These are phyloP conservation scores for Delichon dasypus DNA, from an alignment of 2,797 vertebrate genomes.

Conservation along the genomic window DNA sequence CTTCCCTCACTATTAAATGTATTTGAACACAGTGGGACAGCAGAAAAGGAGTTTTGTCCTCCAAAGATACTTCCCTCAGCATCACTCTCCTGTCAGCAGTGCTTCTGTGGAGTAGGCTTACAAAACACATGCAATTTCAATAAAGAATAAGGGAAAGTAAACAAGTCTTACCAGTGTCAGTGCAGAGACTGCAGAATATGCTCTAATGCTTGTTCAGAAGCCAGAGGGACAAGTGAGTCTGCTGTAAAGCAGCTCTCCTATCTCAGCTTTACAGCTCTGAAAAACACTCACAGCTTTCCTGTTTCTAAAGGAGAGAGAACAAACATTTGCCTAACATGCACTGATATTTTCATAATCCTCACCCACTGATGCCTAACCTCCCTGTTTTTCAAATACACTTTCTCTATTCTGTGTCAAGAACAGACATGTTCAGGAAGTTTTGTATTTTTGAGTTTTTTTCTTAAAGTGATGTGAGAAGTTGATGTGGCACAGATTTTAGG, in stretches of 20 bases:
- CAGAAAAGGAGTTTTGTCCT: neutral
- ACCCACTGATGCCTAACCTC: neutral
- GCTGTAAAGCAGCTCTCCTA: neutral
- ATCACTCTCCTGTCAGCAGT: neutral
- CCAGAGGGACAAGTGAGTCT: neutral
- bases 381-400: neutral
- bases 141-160: neutral
- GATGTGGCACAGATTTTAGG: neutral
- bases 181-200: neutral
- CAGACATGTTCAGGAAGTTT: neutral
- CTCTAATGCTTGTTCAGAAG: neutral
- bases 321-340: constrained; percentile 71
- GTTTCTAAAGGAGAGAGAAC: neutral
- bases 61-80: neutral
- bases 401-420: neutral
- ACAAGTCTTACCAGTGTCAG: constrained; percentile 28
- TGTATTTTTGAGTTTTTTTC: neutral
- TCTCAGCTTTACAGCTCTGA: neutral
- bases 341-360: constrained; percentile 75
- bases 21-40: neutral
- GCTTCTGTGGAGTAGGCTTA: neutral
- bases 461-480: neutral
- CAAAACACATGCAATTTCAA: neutral
- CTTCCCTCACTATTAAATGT: neutral
- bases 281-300: neutral